A percentile compares a stretch with the other conserved stretches of the same genome.
phyloP scores from a whole-genome alignment of 2,113 vertebrate species.

The Psilopsiagon aurifrons region DNA sequence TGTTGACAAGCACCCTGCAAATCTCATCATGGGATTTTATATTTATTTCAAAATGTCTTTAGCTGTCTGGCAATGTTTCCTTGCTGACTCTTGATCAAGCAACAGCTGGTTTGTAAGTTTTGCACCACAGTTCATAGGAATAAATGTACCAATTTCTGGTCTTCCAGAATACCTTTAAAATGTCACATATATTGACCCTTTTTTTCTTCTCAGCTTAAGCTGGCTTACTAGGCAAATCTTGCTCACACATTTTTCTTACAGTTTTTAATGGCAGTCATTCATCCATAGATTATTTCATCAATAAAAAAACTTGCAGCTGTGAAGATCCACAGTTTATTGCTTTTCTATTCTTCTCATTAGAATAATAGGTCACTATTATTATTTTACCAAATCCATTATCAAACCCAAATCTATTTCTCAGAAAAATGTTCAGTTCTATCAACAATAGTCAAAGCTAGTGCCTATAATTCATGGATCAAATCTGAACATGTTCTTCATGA shows the following conservation, averaged over 20 bases:
- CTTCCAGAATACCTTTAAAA: slow-evolving; percentile 22
- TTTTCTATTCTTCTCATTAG: not conserved
- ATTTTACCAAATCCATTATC: not conserved
- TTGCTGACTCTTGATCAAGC: not conserved
- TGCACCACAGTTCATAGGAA: not conserved
- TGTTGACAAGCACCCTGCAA: not conserved
- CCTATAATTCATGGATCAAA: not conserved
- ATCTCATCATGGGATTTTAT: not conserved
- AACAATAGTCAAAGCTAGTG: not conserved
- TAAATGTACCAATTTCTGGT: not conserved
- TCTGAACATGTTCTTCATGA: not conserved
- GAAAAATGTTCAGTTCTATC: not conserved
- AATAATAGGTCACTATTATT: not conserved
- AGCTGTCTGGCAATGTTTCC: not conserved
- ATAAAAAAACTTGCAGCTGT: not conserved
- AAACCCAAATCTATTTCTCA: not conserved
- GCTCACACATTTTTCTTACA: not conserved
- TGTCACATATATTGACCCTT: not conserved
- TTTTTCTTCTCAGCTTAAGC: not conserved
- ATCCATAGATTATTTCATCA: not conserved
- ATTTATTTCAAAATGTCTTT: not conserved
- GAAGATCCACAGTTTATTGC: not conserved
- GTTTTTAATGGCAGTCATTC: not conserved
- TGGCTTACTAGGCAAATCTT: slow-evolving; percentile 20
- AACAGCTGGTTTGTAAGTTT: not conserved